These are phyloP conservation scores for Eurystomus glaucurus DNA, from an alignment of 2,797 vertebrate genomes.

Conservation along the genomic window DNA sequence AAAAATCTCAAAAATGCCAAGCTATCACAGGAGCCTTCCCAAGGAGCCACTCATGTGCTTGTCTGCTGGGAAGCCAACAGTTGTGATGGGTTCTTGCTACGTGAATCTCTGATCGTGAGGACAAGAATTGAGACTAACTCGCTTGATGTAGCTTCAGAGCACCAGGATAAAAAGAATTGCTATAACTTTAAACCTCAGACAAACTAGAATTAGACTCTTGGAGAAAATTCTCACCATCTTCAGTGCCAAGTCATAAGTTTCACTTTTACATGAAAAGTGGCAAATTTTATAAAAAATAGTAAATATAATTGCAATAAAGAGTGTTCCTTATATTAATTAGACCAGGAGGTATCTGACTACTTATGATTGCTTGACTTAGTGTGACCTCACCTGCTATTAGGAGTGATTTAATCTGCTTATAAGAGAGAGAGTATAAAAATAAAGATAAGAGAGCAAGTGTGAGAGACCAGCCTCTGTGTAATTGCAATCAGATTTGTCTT, in stretches of 20 bases:
- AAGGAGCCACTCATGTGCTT: neutral
- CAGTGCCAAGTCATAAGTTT: neutral
- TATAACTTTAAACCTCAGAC: neutral
- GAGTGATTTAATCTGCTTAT: neutral
- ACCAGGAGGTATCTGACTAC: neutral
- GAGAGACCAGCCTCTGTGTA: neutral
- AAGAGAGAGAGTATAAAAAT: neutral
- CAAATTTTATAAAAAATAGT: neutral
- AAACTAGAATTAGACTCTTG: neutral
- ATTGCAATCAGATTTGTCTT: neutral
- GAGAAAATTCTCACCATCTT: neutral
- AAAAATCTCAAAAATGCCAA: neutral
- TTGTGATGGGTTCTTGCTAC: neutral
- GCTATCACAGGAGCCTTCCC: slow-evolving; percentile 7
- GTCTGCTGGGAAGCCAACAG: neutral
- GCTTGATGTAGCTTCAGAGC: fast-evolving
- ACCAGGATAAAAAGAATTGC: neutral
- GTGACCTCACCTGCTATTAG: neutral
- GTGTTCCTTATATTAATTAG: neutral
- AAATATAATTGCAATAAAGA: neutral
- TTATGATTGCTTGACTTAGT: neutral
- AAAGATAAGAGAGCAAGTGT: neutral
- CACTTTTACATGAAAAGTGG: neutral
- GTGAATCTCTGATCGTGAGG: neutral
- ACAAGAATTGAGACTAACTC: neutral